A percentile compares a stretch with the other conserved stretches of the same genome.
Conservation (phyloP, 2,797 vertebrate genomes). For the Cossypha niveicapilla region DNA sequence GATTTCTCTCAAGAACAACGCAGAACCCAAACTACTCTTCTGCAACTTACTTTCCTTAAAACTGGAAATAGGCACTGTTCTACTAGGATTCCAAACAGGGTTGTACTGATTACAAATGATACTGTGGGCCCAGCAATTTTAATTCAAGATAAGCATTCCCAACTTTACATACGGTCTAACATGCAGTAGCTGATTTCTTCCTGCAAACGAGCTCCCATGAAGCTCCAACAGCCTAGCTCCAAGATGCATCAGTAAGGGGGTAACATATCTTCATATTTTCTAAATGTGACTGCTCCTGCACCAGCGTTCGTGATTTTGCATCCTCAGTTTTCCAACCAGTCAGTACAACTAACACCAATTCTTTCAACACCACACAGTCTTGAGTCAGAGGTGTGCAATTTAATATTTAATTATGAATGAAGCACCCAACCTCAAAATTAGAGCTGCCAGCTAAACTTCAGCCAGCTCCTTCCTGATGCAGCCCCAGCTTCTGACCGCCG, state of each 20-base stretch:
- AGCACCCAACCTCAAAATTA: conserved; percentile 29
- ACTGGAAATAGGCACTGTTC: neutral
- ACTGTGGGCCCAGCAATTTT: neutral
- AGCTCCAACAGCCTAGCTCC: neutral
- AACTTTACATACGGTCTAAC: neutral
- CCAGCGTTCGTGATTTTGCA: neutral
- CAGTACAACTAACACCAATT: neutral
- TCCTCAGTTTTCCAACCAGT: neutral
- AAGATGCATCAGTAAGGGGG: neutral
- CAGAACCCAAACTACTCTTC: neutral
- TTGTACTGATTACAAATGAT: neutral
- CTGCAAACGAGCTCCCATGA: neutral
- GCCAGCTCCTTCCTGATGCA: neutral
- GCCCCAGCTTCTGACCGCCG: neutral
- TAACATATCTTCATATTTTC: neutral
- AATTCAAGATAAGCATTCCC: neutral
- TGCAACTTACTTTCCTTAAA: neutral
- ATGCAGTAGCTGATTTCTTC: neutral
- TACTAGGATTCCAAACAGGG: neutral
- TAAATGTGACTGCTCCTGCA: neutral
- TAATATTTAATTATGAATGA: neutral
- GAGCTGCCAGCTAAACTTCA: conserved; percentile 10
- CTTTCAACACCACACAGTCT: neutral
- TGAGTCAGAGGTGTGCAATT: neutral
- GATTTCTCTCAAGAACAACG: neutral